Conservation (phyloP, 2,113 vertebrate species). For the Phrynosoma blainvillii region DNA sequence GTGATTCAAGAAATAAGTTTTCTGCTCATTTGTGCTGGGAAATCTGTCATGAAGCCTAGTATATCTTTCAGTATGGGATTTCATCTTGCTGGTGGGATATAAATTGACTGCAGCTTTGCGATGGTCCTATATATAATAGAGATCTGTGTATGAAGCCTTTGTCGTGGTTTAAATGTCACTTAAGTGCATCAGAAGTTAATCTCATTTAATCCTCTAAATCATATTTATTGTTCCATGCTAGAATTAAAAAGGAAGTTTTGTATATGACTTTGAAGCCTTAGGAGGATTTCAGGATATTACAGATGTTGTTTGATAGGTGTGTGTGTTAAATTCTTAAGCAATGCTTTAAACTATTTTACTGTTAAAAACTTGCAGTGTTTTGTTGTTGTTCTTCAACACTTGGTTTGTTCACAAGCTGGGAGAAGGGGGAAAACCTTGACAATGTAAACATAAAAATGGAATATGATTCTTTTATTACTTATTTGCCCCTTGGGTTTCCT, state of each 20-base stretch:
- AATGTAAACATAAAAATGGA: not conserved
- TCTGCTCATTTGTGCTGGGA: not conserved
- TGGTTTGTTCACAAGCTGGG: not conserved
- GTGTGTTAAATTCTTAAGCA: not conserved
- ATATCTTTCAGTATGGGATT: not conserved
- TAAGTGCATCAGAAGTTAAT: conserved; percentile 19
- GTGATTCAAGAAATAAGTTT: conserved; percentile 20
- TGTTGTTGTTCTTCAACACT: not conserved
- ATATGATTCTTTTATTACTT: not conserved
- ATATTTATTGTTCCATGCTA: conserved; percentile 28
- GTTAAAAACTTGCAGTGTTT: not conserved
- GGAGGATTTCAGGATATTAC: not conserved
- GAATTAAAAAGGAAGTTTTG: conserved; percentile 31
- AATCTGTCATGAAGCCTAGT: not conserved
- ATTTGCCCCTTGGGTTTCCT: not conserved
- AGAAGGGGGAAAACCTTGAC: not conserved
- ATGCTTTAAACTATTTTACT: not conserved
- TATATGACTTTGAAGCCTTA: not conserved
- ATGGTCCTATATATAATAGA: not conserved
- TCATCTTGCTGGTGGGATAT: conserved; percentile 3
- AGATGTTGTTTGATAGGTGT: not conserved
- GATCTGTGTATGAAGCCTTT: not conserved
- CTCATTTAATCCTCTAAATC: conserved; percentile 4
- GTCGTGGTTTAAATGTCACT: conserved; percentile 9
- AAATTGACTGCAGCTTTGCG: not conserved